Conservation (phyloP, 1,140 invertebrate species). For the Listronotus bonariensis region DNA sequence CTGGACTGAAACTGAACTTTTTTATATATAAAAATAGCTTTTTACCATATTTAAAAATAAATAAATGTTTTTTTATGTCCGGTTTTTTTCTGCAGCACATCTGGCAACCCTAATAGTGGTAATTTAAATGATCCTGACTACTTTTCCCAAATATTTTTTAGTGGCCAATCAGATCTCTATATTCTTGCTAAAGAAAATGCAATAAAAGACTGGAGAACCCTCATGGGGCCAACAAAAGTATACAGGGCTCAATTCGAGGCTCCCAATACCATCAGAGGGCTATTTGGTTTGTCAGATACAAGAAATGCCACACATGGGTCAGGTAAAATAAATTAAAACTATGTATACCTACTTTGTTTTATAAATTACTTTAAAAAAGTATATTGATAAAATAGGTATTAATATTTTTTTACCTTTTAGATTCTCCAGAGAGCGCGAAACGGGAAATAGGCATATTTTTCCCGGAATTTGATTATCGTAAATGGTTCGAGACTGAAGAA, state of each 20-base stretch:
- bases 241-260: conserved; percentile 77
- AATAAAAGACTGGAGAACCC: conserved; percentile 70
- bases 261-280: conserved; percentile 77
- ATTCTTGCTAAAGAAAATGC: conserved; percentile 78
- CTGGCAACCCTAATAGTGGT: no score
- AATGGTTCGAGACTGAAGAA: conserved; percentile 63
- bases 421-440: conserved; percentile 75
- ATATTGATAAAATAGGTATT: no score
- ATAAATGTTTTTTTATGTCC: no score
- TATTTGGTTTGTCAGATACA: conserved; percentile 87
- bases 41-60: no score
- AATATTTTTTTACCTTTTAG: conserved; percentile 58
- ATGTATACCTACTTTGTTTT: no score
- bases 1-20: no score
- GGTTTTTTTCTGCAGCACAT: no score
- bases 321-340: conserved; percentile 65
- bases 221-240: conserved; percentile 90
- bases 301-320: conserved; percentile 92
- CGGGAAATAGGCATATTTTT: conserved; percentile 84
- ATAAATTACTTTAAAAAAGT: no score
- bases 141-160: conserved; percentile 56
- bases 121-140: conserved; percentile 9
- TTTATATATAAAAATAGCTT: no score
- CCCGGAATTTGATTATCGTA: conserved; percentile 70
- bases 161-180: conserved; percentile 79